Evolutionary conservation across 2,888 invertebrate genomes (phyloP).

Genomic region (Philereme transversata): DNA sequence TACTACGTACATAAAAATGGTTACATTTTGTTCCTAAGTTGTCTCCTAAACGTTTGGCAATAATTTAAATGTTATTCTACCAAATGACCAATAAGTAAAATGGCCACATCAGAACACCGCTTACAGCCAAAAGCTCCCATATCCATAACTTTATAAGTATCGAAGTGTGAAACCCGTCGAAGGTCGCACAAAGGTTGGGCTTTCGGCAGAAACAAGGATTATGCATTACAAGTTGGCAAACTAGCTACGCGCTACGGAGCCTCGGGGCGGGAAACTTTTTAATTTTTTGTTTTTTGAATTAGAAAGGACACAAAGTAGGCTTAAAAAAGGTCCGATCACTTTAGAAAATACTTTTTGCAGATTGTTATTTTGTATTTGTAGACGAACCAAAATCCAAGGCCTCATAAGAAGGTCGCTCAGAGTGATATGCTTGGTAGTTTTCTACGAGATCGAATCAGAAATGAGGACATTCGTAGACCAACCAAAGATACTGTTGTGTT

Average conservation of each 20-base stretch:
- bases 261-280: constrained; percentile 20
- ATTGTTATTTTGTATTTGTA: background rate
- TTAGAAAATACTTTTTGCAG: background rate
- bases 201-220: constrained; percentile 35
- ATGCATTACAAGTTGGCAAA: constrained; percentile 39
- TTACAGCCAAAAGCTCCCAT: background rate
- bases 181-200: constrained; percentile 25
- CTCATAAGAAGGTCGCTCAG: too few relatives aligned
- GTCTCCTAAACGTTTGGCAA: too few relatives aligned
- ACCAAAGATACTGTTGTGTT: too few relatives aligned
- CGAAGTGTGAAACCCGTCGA: constrained; percentile 12
- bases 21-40: too few relatives aligned
- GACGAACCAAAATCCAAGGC: too few relatives aligned
- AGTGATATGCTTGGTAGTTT: too few relatives aligned
- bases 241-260: constrained; percentile 17
- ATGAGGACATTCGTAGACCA: too few relatives aligned
- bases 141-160: constrained; percentile 4
- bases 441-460: too few relatives aligned
- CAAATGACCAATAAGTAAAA: too few relatives aligned
- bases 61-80: too few relatives aligned
- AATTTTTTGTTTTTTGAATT: constrained; percentile 26
- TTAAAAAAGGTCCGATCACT: constrained; percentile 1
- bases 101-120: too few relatives aligned
- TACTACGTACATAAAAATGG: too few relatives aligned
- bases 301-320: constrained; percentile 10